phyloP scores from a whole-genome alignment of 2,797 vertebrate species.

The Propithecus deckenii region DNA sequence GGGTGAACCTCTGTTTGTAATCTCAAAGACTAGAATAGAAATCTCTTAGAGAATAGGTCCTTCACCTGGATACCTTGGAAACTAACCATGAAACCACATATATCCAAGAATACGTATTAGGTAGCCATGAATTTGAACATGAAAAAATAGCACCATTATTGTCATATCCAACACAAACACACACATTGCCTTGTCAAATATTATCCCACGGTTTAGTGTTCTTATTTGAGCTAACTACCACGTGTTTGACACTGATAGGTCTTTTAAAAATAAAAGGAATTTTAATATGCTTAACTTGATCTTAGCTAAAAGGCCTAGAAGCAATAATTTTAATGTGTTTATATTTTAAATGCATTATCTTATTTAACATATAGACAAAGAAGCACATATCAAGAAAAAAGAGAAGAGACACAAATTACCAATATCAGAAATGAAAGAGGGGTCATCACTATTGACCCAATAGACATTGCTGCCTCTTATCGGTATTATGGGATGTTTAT shows the following conservation, averaged over 20 bases:
- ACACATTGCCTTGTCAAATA: background rate
- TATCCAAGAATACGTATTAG: background rate
- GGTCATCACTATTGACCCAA: background rate
- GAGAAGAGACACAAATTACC: background rate
- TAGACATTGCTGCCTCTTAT: background rate
- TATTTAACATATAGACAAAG: background rate
- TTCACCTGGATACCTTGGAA: background rate
- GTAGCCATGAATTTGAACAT: background rate
- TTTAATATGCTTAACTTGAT: too few species aligned
- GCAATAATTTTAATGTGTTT: background rate
- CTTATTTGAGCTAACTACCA: background rate
- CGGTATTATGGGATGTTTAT: background rate
- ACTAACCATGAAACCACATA: too few species aligned
- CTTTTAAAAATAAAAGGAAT: background rate
- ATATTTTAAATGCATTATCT: background rate
- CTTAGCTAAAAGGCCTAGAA: too few species aligned
- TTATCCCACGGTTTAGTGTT: background rate
- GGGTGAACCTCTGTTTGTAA: background rate
- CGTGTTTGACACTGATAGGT: background rate
- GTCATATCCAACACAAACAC: background rate
- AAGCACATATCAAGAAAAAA: background rate
- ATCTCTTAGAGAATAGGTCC: background rate
- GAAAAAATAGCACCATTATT: background rate
- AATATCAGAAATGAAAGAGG: background rate
- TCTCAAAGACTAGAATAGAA: background rate